phyloP scores from a whole-genome alignment of 1,140 invertebrate genomes.

The Brachionus rotundiformis region DNA sequence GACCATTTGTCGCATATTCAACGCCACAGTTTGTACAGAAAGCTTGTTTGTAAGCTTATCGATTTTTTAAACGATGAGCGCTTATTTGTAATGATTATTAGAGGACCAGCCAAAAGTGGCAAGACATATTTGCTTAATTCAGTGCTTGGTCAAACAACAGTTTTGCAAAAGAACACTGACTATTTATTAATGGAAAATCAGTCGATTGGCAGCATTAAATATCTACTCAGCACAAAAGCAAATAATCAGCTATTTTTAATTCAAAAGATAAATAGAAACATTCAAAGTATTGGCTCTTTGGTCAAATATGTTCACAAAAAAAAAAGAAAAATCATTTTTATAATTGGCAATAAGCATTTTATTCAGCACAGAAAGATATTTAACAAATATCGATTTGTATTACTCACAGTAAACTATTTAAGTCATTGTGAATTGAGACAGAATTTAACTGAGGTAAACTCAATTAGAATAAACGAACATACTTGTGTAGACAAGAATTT shows the following conservation, averaged over 20 bases:
- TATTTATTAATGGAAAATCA: not conserved
- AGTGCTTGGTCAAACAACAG: not conserved
- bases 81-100: not conserved
- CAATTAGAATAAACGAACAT: not conserved
- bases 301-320: not conserved
- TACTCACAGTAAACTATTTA: not conserved
- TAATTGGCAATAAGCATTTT: not conserved
- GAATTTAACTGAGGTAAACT: not conserved
- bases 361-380: not conserved
- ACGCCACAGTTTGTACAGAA: not conserved
- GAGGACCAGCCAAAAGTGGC: not conserved
- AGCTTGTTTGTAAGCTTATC: not conserved
- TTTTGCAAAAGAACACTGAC: not conserved
- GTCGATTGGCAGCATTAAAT: not conserved
- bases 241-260: not conserved
- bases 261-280: not conserved
- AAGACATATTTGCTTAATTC: not conserved
- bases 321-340: not conserved
- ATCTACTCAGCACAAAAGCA: not conserved
- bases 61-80: not conserved
- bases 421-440: not conserved
- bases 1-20: not conserved
- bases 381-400: not conserved
- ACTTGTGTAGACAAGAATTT: not conserved
- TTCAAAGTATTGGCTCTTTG: not conserved